phyloP scores from a whole-genome alignment of 2,888 invertebrate species.

The Zele albiditarsus region DNA sequence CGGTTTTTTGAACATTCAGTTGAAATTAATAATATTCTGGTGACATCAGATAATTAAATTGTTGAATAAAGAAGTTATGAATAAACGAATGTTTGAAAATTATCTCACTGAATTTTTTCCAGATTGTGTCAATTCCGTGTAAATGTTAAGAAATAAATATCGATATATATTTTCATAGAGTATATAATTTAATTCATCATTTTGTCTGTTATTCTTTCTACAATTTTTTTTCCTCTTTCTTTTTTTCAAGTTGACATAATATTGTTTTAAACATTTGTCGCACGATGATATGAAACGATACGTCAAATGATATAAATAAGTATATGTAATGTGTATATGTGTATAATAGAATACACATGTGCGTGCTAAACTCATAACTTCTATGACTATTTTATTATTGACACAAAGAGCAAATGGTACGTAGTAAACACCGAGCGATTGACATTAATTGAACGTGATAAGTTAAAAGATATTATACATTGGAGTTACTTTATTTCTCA shows the following conservation, averaged over 20 bases:
- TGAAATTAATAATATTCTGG: too few species aligned
- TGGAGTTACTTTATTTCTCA: too few species aligned
- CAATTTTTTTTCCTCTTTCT: not conserved
- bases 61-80: too few species aligned
- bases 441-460: slow-evolving; percentile 35
- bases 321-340: not conserved
- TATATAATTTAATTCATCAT: too few species aligned
- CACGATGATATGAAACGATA: not conserved
- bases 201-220: not conserved
- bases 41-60: too few species aligned
- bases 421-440: slow-evolving; percentile 29
- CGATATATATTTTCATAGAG: too few species aligned
- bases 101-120: too few species aligned
- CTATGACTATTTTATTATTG: not conserved
- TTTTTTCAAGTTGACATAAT: not conserved
- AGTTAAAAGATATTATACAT: not conserved
- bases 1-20: too few species aligned
- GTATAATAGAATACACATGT: not conserved
- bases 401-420: not conserved
- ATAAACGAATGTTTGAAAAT: too few species aligned
- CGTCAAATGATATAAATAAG: not conserved
- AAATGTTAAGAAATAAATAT: too few species aligned
- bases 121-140: too few species aligned
- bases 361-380: not conserved
- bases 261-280: not conserved